Base-by-base conservation (phyloP, 2,797 vertebrate species). In the Stomatorhinus walkeri region DNA sequence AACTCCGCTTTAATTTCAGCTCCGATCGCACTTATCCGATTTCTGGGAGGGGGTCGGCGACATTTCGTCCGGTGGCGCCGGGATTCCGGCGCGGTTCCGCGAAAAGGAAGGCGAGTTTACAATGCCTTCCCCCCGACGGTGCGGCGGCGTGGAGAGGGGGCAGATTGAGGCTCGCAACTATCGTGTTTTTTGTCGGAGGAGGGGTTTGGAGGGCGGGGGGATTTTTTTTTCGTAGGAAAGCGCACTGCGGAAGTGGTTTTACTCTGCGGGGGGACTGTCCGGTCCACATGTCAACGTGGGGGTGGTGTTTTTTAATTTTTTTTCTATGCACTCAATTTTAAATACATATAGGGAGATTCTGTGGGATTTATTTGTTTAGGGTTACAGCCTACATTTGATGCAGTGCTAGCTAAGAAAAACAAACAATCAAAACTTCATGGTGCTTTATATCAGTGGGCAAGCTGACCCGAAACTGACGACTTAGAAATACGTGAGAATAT, bases 201-300 rank as follows among this genome's bases (percentile, higher is more conserved):
- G 51, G 64, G 52, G 32, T 51, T 40, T 43, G 52, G 19, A 36
- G 76, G 76, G 76, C 0, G 88, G 79, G 51, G 88, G 49, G 36
- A 59, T 49, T 83, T 49, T 83, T 83, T 79, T 89, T 88, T 49
- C 28, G 54, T 61, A n/a, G 22, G 87, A 90, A 90, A 88, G 89
- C 46, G 87, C 87, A 86, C 87, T 90, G 81, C 87, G 81, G 87
- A 90, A 85, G 88, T 59, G 87, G 81, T 79, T 90, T 90, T 40
- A 85, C 89, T 90, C 89, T 89, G 89, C 59, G 89, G 89, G 89
- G 40, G 89, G 84, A 52, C 87, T 88, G 83, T 76, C 87, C 64
- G 87, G 83, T 87, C 56, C 87, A 64, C 87, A 46, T 87, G 87
- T 87, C 87, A 64, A 8, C 4, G 51, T 86, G 85, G 85, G 85